Percentiles rank a stretch among this genome's conserved stretches.
phyloP scores from a whole-genome alignment of 2,888 invertebrate species.

The Drosophila kambysellisi region DNA sequence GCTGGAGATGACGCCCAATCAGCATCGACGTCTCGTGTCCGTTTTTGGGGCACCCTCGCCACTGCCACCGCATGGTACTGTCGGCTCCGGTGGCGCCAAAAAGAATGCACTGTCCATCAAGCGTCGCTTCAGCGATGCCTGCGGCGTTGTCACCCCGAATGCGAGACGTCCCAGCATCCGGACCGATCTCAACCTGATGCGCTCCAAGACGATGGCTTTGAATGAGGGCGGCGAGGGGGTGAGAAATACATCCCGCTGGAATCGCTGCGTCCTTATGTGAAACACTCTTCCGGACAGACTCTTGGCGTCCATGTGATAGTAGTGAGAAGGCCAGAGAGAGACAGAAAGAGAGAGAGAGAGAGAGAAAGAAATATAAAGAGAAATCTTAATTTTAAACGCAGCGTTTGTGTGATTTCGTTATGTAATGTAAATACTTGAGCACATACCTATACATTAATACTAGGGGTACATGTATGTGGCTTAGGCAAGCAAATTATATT shows the following conservation, averaged over 20 bases:
- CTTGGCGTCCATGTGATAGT: constrained; percentile 66
- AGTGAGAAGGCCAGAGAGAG: constrained; percentile 39
- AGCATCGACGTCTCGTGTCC: constrained; percentile 92
- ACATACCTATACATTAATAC: constrained; percentile 17
- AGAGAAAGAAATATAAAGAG: constrained; percentile 2
- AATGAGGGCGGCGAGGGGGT: constrained; percentile 88
- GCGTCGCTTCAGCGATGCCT: constrained; percentile 93
- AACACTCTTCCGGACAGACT: constrained; percentile 1
- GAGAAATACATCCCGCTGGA: constrained; percentile 82
- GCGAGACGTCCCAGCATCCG: constrained; percentile 94
- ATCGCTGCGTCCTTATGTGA: constrained; percentile 80
- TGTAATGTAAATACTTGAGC: constrained; percentile 62
- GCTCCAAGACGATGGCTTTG: constrained; percentile 92
- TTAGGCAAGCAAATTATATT: constrained; percentile 23
- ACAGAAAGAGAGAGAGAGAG: neutral
- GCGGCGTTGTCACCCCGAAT: constrained; percentile 95
- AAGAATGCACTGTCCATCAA: constrained; percentile 93
- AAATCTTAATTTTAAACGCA: constrained; percentile 72
- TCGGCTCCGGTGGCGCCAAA: constrained; percentile 88
- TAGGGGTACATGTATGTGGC: constrained; percentile 13
- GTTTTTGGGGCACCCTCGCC: constrained; percentile 92
- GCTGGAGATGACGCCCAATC: constrained; percentile 95
- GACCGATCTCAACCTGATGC: constrained; percentile 95
- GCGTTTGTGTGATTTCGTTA: constrained; percentile 75
- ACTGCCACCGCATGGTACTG: constrained; percentile 89